Evolutionary conservation across 1,140 invertebrate genomes (phyloP), one percentile per base, ranked within the genome.

Genomic region (Zaprionus gabonicus): DNA sequence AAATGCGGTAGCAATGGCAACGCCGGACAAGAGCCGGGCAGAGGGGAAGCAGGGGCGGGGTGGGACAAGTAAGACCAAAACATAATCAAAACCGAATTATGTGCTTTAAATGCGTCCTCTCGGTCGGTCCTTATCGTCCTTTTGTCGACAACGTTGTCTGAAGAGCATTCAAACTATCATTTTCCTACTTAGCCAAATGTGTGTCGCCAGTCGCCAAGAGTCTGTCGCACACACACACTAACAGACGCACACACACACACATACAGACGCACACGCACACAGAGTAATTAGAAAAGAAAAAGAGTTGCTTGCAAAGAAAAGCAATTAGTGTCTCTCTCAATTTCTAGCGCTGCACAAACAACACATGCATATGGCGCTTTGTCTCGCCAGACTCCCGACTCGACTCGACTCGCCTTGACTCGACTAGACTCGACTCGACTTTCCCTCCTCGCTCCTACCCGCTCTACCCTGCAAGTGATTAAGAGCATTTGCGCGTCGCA

Each of bases 81-180:
- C 85, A 90, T 90, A 90, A 90, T 90, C 85, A 90, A 90, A 90
- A 90, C 85, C 85, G 82, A 90, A 90, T 90, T 90, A 90, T 91
- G 86, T 90, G 76, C 85, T 90, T 90, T 90, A 90, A 90, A 90
- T 90, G 85, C 85, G 85, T 64, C 58, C 67, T 67, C 55, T 65
- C 58, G 49, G 41, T 78, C 53, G 28, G 25, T 74, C 57, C 53
- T 46, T 63, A 69, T 63, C 81, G 51, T 67, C 58, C 58, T 78
- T 58, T 76, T 72, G 74, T 76, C 63, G 69, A 72, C 63, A 60
- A 57, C 74, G 63, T 66, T 73, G 74, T 76, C 38, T 75, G 62
- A 71, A 81, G 82, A 90, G 85, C 81, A 88, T 88, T 88, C 81
- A 88, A 88, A 88, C 85, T 88, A 88, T 90, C 85, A 85, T 88